A percentile compares a stretch with the other conserved stretches of the same genome.
These are phyloP conservation scores for Melikaiella ostensackeni DNA, from an alignment of 2,888 invertebrate species.

Conservation along the genomic window DNA sequence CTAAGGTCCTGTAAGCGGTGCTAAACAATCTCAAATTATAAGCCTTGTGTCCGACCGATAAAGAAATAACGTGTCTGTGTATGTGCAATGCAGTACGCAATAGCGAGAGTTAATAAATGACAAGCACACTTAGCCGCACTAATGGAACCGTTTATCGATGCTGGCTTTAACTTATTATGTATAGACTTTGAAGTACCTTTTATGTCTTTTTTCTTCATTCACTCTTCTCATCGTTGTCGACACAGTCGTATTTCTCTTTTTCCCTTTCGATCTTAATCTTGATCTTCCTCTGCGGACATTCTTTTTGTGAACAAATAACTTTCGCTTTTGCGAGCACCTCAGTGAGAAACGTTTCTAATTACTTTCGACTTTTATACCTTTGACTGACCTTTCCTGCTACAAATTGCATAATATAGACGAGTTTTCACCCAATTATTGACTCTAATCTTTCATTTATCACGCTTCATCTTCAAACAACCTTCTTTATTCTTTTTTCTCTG, in stretches of 20 bases:
- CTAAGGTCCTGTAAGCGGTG: constrained; percentile 2
- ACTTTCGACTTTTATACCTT: constrained; percentile 11
- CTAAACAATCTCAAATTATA: constrained; percentile 35
- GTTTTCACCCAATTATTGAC: not conserved
- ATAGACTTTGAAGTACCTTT: constrained; percentile 36
- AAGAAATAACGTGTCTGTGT: constrained; percentile 4
- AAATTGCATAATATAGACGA: constrained; percentile 4
- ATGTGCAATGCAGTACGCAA: constrained; percentile 11
- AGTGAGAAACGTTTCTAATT: constrained; percentile 19
- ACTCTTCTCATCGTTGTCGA: constrained; percentile 22
- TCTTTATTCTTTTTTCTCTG: not conserved
- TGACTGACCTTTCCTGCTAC: constrained; percentile 2
- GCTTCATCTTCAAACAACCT: not conserved
- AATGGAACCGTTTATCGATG: constrained; percentile 41
- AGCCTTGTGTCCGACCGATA: constrained; percentile 10
- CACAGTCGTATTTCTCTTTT: constrained; percentile 23
- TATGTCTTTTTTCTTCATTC: constrained; percentile 34
- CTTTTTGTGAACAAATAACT: constrained; percentile 29
- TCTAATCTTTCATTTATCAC: not conserved
- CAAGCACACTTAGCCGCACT: constrained; percentile 37
- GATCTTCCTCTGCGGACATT: constrained; percentile 1
- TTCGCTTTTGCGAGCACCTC: constrained; percentile 4
- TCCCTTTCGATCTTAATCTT: constrained; percentile 11
- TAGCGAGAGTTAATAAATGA: constrained; percentile 34
- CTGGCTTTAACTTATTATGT: constrained; percentile 37